Evolutionary conservation across 2,888 invertebrate species (phyloP).

Genomic region (Dyspetes luteomarginatus): DNA sequence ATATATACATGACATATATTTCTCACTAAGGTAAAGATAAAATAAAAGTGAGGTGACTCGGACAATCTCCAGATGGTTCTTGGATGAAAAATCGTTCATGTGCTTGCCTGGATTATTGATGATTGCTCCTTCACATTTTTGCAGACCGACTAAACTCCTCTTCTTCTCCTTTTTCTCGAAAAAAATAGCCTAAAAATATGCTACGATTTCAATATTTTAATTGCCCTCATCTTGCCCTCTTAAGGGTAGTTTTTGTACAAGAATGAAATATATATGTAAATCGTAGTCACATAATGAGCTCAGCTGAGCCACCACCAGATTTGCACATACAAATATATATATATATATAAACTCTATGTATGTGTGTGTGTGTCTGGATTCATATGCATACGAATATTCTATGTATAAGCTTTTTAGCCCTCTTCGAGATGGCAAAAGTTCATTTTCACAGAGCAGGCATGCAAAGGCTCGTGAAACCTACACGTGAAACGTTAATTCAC

Average conservation of each 20-base stretch:
- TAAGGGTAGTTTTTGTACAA: not conserved
- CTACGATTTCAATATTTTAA: no score
- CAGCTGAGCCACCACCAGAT: no score
- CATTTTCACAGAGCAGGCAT: conserved; percentile 43
- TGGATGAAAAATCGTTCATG: no score
- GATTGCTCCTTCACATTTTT: no score
- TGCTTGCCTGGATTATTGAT: no score
- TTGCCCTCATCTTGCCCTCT: no score
- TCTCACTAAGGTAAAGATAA: not conserved
- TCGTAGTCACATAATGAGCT: no score
- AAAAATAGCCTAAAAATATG: no score
- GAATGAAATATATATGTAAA: no score
- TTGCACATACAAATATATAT: not conserved
- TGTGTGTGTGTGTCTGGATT: no score
- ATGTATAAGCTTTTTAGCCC: conserved; percentile 21
- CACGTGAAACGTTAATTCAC: conserved; percentile 59
- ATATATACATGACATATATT: not conserved
- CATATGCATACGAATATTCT: not conserved
- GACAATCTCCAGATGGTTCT: not conserved
- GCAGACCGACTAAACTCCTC: no score
- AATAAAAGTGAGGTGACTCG: not conserved
- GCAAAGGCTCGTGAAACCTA: conserved; percentile 48
- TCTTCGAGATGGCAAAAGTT: conserved; percentile 57
- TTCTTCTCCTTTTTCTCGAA: no score
- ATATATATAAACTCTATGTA: not conserved